Conservation (phyloP, 2,888 invertebrate species). For the Erebia ligea region DNA sequence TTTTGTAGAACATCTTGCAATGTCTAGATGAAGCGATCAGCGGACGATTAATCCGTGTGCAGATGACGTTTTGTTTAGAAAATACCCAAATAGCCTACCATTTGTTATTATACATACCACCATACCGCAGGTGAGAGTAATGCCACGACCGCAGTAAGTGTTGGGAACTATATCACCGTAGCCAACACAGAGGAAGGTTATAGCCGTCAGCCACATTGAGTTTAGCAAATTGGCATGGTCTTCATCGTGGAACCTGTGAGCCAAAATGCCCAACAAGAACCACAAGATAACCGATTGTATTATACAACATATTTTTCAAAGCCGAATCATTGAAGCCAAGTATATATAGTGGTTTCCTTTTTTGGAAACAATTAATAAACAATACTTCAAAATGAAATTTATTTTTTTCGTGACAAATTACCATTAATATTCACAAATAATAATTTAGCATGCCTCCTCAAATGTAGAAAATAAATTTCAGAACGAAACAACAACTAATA, state of each 20-base stretch:
- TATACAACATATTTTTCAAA: slow-evolving; percentile 41
- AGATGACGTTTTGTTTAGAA: slow-evolving; percentile 44
- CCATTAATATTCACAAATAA: slow-evolving; percentile 40
- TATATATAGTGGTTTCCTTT: slow-evolving; percentile 23
- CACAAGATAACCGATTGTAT: slow-evolving; percentile 73
- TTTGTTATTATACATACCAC: slow-evolving; percentile 92
- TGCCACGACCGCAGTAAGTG: slow-evolving; percentile 99
- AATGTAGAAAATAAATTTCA: slow-evolving; percentile 60
- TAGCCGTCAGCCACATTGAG: slow-evolving; percentile 99
- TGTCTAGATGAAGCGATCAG: slow-evolving; percentile 54
- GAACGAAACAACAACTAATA: slow-evolving; percentile 73
- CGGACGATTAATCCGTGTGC: slow-evolving; percentile 31
- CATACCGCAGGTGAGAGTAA: slow-evolving; percentile 99
- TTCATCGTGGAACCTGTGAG: slow-evolving; percentile 97
- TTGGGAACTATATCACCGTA: slow-evolving; percentile 99
- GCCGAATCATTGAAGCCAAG: slow-evolving; percentile 32
- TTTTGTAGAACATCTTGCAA: slow-evolving; percentile 54
- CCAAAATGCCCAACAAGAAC: slow-evolving; percentile 82
- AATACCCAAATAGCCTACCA: slow-evolving; percentile 67
- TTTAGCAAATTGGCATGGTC: slow-evolving; percentile 99
- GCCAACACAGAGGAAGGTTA: slow-evolving; percentile 99
- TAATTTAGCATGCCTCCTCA: slow-evolving; percentile 70
- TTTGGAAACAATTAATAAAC: slow-evolving; percentile 12
- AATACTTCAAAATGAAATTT: slow-evolving; percentile 21
- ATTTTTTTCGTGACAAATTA: slow-evolving; percentile 32